phyloP scores from a whole-genome alignment of 2,113 vertebrate genomes.

The Numenius arquata region DNA sequence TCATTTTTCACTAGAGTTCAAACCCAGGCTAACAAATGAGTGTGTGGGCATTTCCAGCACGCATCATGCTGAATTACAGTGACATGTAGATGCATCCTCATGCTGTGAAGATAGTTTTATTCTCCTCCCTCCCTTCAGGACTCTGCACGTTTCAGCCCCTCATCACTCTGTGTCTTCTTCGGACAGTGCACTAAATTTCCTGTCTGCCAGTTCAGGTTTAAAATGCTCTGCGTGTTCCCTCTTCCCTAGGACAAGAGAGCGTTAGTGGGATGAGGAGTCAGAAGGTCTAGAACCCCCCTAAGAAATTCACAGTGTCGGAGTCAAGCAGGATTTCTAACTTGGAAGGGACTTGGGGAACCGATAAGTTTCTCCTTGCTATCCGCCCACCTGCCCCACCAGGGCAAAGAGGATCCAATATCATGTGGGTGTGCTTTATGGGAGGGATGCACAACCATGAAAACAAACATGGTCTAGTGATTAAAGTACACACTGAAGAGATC shows the following conservation, averaged over 20 bases:
- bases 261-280: neutral
- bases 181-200: neutral
- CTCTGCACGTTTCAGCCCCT: neutral
- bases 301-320: neutral
- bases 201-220: neutral
- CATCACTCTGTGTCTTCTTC: neutral
- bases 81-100: neutral
- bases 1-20: neutral
- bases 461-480: constrained; percentile 36
- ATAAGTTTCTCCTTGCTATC: neutral
- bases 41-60: neutral
- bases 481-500: neutral
- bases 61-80: neutral
- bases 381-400: neutral
- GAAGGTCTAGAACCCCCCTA: neutral
- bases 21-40: neutral
- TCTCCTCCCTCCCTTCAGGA: neutral
- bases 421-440: neutral
- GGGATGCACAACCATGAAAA: neutral
- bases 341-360: neutral
- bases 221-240: neutral
- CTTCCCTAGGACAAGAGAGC: neutral
- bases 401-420: neutral
- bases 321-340: neutral
- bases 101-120: neutral